Conservation (phyloP, 2,888 invertebrate genomes). For the Ceriagrion tenellum region DNA sequence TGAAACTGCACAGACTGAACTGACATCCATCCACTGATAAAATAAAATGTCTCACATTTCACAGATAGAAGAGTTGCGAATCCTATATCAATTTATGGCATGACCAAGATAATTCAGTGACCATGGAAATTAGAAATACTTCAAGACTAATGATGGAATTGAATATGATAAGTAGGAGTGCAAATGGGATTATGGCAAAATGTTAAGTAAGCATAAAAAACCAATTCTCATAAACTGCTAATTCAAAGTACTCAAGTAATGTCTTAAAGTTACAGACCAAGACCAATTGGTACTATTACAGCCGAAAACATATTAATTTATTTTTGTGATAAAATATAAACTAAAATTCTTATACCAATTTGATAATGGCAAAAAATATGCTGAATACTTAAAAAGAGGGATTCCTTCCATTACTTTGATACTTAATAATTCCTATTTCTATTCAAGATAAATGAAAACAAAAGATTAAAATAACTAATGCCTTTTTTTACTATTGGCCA, state of each 20-base stretch:
- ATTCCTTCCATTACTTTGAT: background rate
- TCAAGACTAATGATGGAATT: background rate
- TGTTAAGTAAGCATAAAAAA: background rate
- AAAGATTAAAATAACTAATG: background rate
- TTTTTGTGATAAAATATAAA: background rate
- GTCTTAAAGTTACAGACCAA: background rate
- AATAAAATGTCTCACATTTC: too few relatives aligned
- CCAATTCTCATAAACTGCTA: background rate
- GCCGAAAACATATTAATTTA: background rate
- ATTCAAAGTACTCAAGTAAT: background rate
- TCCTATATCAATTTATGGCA: background rate
- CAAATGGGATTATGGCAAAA: conserved; percentile 4
- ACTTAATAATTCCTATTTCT: background rate
- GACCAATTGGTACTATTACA: background rate
- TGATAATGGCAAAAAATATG: background rate
- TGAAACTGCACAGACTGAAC: too few relatives aligned
- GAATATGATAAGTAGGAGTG: background rate
- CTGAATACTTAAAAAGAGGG: background rate
- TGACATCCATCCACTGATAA: too few relatives aligned
- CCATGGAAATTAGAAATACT: background rate
- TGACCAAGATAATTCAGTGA: background rate
- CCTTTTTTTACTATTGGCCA: background rate
- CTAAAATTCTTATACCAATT: background rate
- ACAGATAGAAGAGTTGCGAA: background rate
- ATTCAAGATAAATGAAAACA: background rate